These are phyloP conservation scores for Crocodylus rhombifer DNA, from an alignment of 2,797 vertebrate species.

Conservation along the genomic window DNA sequence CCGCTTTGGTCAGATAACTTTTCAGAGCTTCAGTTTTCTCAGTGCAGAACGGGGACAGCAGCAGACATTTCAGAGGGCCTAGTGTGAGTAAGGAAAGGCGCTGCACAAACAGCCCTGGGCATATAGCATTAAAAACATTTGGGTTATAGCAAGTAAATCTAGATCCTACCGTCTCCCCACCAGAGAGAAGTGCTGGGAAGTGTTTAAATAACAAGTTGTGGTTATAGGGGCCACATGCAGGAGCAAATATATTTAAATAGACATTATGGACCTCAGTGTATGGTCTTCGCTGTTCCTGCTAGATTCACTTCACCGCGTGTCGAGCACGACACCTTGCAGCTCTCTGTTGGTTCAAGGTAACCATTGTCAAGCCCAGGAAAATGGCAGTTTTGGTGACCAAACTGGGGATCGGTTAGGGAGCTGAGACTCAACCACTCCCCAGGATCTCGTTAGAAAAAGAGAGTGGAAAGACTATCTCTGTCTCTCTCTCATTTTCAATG, in stretches of 20 bases:
- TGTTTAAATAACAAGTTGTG: neutral
- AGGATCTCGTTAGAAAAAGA: neutral
- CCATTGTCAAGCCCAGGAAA: neutral
- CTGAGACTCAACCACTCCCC: neutral
- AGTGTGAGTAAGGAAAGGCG: neutral
- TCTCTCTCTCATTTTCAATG: conserved; percentile 45
- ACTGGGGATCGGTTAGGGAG: neutral
- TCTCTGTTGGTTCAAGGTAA: neutral
- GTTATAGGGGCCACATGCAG: no score
- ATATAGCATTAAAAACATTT: neutral
- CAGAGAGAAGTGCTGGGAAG: neutral
- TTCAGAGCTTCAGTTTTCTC: conserved; percentile 17
- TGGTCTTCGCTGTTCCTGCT: neutral
- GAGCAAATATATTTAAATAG: no score
- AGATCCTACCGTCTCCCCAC: neutral
- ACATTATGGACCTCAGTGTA: neutral
- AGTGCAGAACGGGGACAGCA: neutral
- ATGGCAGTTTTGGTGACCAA: neutral
- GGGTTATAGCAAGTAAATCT: neutral
- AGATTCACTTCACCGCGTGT: neutral
- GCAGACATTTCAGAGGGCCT: neutral
- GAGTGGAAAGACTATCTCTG: neutral
- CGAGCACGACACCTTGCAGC: neutral
- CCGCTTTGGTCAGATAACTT: neutral
- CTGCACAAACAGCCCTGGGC: neutral